Percentiles rank a stretch among this genome's conserved stretches.
These are phyloP conservation scores for Blennius ocellaris DNA, from an alignment of 2,113 vertebrate species.

Conservation along the genomic window DNA sequence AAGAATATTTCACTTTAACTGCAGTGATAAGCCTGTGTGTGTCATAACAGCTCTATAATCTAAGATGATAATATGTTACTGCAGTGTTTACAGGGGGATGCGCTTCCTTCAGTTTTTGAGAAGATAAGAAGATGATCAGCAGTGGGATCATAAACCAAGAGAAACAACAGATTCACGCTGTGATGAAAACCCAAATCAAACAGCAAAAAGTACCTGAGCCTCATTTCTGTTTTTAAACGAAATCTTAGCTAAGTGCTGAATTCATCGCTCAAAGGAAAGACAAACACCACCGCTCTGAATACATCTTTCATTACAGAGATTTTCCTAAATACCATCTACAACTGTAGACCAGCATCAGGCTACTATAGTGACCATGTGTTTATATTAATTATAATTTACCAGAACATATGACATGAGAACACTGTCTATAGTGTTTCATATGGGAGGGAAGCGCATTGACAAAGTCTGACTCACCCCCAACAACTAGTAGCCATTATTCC, in stretches of 20 bases:
- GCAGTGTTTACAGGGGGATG: neutral
- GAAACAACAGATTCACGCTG: neutral
- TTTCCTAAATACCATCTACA: neutral
- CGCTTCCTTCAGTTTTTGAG: neutral
- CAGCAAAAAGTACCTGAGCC: neutral
- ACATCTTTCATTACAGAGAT: neutral
- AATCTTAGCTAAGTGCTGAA: slow-evolving; percentile 15
- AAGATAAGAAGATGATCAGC: neutral
- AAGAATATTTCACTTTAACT: neutral
- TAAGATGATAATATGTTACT: neutral
- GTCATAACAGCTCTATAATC: neutral
- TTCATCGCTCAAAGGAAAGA: neutral
- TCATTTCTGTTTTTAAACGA: neutral
- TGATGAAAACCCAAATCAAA: too few species aligned
- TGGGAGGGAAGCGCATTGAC: neutral
- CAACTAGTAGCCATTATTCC: neutral
- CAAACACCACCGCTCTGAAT: neutral
- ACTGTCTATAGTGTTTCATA: neutral
- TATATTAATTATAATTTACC: neutral
- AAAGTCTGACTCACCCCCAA: neutral
- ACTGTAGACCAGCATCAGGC: neutral
- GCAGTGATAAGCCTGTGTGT: neutral
- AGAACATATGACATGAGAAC: neutral
- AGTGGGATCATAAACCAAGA: neutral
- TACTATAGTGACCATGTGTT: neutral